phyloP scores from a whole-genome alignment of 2,797 vertebrate genomes.

The Salarias fasciatus region DNA sequence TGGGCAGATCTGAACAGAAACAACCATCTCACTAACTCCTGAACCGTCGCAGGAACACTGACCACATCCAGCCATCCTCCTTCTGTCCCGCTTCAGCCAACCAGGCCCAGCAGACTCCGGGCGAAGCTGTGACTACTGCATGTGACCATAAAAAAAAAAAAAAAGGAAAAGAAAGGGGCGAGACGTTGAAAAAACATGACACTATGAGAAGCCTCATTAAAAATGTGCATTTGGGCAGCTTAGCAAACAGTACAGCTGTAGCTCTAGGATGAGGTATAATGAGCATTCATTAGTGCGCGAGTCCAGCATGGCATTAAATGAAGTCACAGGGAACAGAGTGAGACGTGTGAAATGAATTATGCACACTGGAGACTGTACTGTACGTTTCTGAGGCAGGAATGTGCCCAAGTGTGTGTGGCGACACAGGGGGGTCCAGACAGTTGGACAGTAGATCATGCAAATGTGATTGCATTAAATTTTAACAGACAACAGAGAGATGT shows the following conservation, averaged over 20 bases:
- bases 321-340: constrained; percentile 24
- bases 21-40: too few species aligned
- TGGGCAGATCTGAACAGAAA: too few species aligned
- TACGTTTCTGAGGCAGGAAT: constrained; percentile 12
- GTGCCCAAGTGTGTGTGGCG: not conserved
- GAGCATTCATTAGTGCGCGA: constrained; percentile 46
- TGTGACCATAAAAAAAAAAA: too few species aligned
- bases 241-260: constrained; percentile 43
- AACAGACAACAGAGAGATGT: not conserved
- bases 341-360: constrained; percentile 36
- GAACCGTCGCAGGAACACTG: too few species aligned
- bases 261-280: constrained; percentile 41
- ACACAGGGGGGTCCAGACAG: not conserved
- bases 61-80: too few species aligned
- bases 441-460: constrained; percentile 7
- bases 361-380: constrained; percentile 9
- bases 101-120: too few species aligned
- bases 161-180: not conserved
- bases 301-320: constrained; percentile 33
- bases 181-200: constrained; percentile 20
- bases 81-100: too few species aligned
- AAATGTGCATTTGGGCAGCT: constrained; percentile 40
- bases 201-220: constrained; percentile 34
- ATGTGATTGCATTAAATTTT: constrained; percentile 27
- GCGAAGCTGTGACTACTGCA: too few species aligned